Evolutionary conservation across 2,797 vertebrate genomes (phyloP).

Genomic region (Erpetoichthys calabaricus): DNA sequence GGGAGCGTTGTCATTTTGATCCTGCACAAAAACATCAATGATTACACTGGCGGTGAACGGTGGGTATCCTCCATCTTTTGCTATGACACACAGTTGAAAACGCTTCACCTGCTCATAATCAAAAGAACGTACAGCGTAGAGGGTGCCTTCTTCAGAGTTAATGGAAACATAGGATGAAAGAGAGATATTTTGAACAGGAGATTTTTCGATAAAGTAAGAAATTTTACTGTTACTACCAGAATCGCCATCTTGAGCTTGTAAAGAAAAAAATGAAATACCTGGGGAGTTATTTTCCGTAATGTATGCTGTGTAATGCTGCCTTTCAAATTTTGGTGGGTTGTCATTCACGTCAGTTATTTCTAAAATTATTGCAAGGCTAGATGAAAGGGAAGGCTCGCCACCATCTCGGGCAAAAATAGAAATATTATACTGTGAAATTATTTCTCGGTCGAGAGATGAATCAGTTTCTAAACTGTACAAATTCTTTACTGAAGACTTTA

Average conservation of each 20-base stretch:
- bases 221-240: conserved; percentile 41
- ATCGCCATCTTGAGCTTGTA: conserved; percentile 42
- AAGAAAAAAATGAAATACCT: conserved; percentile 31
- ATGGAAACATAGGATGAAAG: conserved; percentile 41
- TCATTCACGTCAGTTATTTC: conserved; percentile 48
- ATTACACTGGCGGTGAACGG: conserved; percentile 27
- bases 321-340: conserved; percentile 38
- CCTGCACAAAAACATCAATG: conserved; percentile 32
- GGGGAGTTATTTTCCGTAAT: conserved; percentile 47
- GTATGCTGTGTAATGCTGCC: conserved; percentile 26
- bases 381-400: conserved; percentile 34
- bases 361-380: conserved; percentile 36
- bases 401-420: conserved; percentile 42
- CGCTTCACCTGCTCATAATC: conserved; percentile 50
- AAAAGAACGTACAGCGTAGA: conserved; percentile 39
- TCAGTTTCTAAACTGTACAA: conserved; percentile 46
- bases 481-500: conserved; percentile 35
- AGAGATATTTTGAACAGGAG: conserved; percentile 30
- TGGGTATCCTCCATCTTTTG: conserved; percentile 47
- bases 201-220: conserved; percentile 45
- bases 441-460: conserved; percentile 42
- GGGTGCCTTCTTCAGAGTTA: conserved; percentile 42
- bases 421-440: conserved; percentile 38
- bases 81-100: conserved; percentile 34
- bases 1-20: conserved; percentile 38